Conservation (phyloP, 2,888 invertebrate genomes). For the Cephus pulcher region DNA sequence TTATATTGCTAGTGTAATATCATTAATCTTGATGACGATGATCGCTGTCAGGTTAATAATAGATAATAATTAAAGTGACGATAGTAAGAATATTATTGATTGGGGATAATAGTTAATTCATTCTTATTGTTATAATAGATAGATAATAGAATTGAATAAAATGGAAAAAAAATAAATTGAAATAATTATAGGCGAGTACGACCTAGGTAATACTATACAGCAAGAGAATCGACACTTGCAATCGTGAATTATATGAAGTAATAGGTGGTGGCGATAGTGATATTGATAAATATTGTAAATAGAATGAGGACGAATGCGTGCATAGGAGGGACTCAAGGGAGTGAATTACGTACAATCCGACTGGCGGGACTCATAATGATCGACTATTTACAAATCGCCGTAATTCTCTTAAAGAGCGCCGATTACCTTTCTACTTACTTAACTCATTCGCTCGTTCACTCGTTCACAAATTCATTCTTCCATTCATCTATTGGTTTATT, state of each 20-base stretch:
- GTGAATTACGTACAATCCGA: too few species aligned
- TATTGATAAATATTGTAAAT: constrained; percentile 2
- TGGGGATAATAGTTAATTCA: too few species aligned
- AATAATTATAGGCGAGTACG: constrained; percentile 10
- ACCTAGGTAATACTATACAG: constrained; percentile 26
- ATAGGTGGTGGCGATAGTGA: too few species aligned
- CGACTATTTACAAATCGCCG: too few species aligned
- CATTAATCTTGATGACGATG: neutral
- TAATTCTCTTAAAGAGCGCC: too few species aligned
- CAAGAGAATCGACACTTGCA: constrained; percentile 4
- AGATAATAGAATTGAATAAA: neutral
- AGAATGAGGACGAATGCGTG: constrained; percentile 1
- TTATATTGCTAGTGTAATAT: constrained; percentile 32
- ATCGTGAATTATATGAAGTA: neutral
- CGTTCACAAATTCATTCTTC: too few species aligned
- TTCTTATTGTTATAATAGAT: too few species aligned
- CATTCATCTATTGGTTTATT: too few species aligned
- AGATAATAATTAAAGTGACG: neutral
- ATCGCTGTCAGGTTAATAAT: constrained; percentile 9
- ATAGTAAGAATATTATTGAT: constrained; percentile 2
- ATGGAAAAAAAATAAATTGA: neutral
- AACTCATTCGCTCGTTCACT: too few species aligned
- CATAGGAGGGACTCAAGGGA: neutral
- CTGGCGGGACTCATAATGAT: too few species aligned
- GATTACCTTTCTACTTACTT: too few species aligned